Percentiles rank a stretch among this genome's conserved stretches.
Conservation (phyloP, 2,888 invertebrate species). For the Amphipoea oculea region DNA sequence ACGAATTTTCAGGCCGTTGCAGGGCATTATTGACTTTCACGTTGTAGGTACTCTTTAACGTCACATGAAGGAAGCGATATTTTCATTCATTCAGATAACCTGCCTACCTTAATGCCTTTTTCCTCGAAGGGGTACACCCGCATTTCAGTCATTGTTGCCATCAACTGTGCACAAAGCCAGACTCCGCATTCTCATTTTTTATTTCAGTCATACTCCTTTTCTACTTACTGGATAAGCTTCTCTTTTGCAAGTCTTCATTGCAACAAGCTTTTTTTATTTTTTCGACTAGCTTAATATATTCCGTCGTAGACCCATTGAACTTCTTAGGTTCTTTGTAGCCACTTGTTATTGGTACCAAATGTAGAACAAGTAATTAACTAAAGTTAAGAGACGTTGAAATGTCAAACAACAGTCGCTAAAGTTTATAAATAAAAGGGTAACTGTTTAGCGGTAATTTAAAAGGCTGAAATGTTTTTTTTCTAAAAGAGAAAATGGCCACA, state of each 20-base stretch:
- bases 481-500: conserved; percentile 28
- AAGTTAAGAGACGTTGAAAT: background rate
- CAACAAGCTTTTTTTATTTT: background rate
- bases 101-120: background rate
- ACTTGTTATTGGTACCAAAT: conserved; percentile 12
- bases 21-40: conserved; percentile 22
- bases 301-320: conserved; percentile 21
- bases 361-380: conserved; percentile 32
- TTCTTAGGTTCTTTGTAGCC: conserved; percentile 6
- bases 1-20: conserved; percentile 24
- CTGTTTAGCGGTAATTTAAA: conserved; percentile 14
- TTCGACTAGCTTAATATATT: background rate
- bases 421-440: background rate
- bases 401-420: background rate
- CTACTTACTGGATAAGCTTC: background rate
- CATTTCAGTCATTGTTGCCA: background rate
- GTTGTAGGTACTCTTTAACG: background rate
- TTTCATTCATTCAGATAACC: background rate
- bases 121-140: background rate
- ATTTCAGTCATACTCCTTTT: background rate
- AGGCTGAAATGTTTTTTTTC: conserved; percentile 22
- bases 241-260: background rate
- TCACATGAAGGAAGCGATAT: background rate
- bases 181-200: background rate
- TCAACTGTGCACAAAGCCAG: background rate